Conservation (phyloP, 2,888 invertebrate species). For the Stictocephala bisonia region DNA sequence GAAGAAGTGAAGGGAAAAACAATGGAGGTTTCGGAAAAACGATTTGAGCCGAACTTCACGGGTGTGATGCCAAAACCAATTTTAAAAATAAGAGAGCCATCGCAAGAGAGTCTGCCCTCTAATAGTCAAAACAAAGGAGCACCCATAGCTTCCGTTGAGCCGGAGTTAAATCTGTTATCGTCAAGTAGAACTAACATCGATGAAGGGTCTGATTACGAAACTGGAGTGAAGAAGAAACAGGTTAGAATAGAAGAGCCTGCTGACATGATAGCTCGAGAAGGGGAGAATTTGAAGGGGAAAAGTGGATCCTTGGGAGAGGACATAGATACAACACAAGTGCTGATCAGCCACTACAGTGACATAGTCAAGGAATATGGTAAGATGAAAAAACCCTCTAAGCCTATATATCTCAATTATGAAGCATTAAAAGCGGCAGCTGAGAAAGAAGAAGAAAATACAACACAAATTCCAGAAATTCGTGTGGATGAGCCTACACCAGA, state of each 20-base stretch:
- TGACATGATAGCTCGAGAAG: conserved; percentile 42
- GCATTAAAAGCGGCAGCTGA: conserved; percentile 72
- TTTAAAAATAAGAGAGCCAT: conserved; percentile 68
- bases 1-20: not conserved
- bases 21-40: conserved; percentile 20
- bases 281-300: no score
- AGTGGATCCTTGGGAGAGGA: conserved; percentile 60
- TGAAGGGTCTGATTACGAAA: conserved; percentile 44
- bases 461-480: conserved; percentile 45
- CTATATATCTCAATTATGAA: conserved; percentile 72
- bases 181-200: conserved; percentile 31
- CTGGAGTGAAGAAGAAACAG: conserved; percentile 53
- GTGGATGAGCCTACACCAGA: conserved; percentile 18
- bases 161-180: conserved; percentile 39
- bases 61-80: conserved; percentile 82
- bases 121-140: conserved; percentile 1
- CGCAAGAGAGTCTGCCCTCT: conserved; percentile 38
- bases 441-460: conserved; percentile 64
- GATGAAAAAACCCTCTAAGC: conserved; percentile 66
- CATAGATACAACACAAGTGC: conserved; percentile 75
- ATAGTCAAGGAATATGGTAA: conserved; percentile 79
- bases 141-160: conserved; percentile 40
- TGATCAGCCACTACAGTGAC: conserved; percentile 83
- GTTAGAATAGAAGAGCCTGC: conserved; percentile 57
- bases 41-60: conserved; percentile 46